Evolutionary conservation across 1,140 invertebrate genomes (phyloP).

Genomic region (Pinna nobilis): DNA sequence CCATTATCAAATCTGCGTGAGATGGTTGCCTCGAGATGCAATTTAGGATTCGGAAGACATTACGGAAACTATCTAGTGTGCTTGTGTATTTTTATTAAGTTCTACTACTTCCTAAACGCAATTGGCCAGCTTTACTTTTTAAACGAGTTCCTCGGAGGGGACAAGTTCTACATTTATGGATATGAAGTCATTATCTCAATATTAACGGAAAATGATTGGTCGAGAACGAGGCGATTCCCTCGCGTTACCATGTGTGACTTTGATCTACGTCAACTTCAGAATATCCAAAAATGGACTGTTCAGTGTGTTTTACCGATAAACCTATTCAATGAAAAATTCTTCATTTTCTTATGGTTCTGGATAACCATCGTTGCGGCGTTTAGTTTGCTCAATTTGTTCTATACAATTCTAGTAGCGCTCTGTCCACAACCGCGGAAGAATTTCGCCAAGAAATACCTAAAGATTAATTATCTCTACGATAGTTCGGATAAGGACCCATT

Average conservation of each 20-base stretch:
- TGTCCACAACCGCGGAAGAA: conserved; percentile 59
- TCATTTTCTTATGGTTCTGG: conserved; percentile 70
- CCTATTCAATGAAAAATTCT: conserved; percentile 78
- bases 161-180: conserved; percentile 74
- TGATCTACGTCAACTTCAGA: conserved; percentile 73
- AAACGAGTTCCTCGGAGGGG: conserved; percentile 75
- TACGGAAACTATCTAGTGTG: conserved; percentile 75
- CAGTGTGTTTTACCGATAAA: conserved; percentile 78
- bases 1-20: conserved; percentile 39
- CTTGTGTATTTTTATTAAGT: conserved; percentile 69
- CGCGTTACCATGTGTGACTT: conserved; percentile 77
- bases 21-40: conserved; percentile 40
- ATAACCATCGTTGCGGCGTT: conserved; percentile 64
- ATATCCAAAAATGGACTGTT: conserved; percentile 69
- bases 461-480: conserved; percentile 59
- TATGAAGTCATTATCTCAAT: conserved; percentile 74
- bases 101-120: conserved; percentile 59
- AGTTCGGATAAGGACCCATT: conserved; percentile 46
- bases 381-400: conserved; percentile 69
- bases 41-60: conserved; percentile 69
- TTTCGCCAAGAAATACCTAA: conserved; percentile 71
- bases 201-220: conserved; percentile 70
- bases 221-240: conserved; percentile 73
- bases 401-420: conserved; percentile 62
- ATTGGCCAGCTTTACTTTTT: conserved; percentile 74